Evolutionary conservation across 1,140 invertebrate species (phyloP), one percentile per base, ranked within the genome.

Genomic region (Drosophila prosaltans): DNA sequence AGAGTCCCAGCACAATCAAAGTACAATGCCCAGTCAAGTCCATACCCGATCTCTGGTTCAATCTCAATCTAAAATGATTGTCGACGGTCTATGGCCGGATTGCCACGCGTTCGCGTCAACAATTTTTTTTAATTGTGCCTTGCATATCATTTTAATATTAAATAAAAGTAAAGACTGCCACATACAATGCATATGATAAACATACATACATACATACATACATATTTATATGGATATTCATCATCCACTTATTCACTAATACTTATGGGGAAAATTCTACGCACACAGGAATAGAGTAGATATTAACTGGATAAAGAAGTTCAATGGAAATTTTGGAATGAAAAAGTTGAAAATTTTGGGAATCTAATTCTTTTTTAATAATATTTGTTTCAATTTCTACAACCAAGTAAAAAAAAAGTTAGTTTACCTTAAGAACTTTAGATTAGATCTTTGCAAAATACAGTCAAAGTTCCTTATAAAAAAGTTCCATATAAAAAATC

Each of bases 131-230:
- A 85, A 85, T 85, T 85, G 78, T 79, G 78, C 60, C 51, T 65
- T 75, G 82, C 82, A 81, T 85, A 86, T 85, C 59, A 85, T 85
- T 85, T 51, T 81, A 72, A 81, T 81, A 86, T 81, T 69, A 79
- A 85, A 85, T 72, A 67, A 63, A 61, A 43, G 39, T 40, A 11
- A 26, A 36, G 9, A 11, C 9, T 40, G 9, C 16, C 16, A 10
- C 28, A 51, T 10, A 40, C 32, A 21, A 43, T 54, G 36, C 16
- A 16, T 16, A 16, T 16, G 36, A 21, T 32, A 65, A 26, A 48
- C 3, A 26, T 10, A 10, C 48, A 65, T 43, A 48, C 3, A 26
- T 10, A 10, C 48, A 36, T 36, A n/a, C 39, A 59, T 66, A 58
- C 10, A 43, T 57, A 30, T 61, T 58, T 39, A 58, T n/a, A 28